Conservation (phyloP, 2,113 vertebrate genomes). For the Rostratula benghalensis region DNA sequence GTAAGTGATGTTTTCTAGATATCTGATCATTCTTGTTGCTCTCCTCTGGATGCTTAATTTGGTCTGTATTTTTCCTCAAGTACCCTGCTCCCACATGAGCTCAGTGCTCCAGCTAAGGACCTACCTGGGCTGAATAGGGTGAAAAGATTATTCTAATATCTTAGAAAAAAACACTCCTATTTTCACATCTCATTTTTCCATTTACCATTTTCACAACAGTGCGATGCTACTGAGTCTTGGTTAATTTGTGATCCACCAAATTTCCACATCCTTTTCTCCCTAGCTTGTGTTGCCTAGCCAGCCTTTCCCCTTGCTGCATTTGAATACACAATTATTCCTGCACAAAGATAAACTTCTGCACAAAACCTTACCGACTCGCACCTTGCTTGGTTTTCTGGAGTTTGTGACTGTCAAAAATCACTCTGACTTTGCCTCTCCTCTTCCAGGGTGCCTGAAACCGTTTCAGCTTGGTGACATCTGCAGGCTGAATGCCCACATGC, state of each 20-base stretch:
- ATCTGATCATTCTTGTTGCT: neutral
- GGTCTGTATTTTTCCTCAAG: neutral
- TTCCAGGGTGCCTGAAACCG: neutral
- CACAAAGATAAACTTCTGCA: neutral
- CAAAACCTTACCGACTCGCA: neutral
- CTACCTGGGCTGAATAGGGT: neutral
- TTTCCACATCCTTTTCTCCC: neutral
- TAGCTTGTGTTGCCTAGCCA: neutral
- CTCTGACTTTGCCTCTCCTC: neutral
- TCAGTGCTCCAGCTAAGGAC: neutral
- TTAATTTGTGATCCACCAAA: neutral
- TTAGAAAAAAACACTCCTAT: neutral
- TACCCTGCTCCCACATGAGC: neutral
- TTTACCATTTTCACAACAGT: neutral
- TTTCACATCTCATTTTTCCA: neutral
- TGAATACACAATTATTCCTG: neutral
- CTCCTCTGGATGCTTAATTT: neutral
- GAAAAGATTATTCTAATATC: neutral
- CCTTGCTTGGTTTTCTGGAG: neutral
- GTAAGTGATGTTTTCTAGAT: neutral
- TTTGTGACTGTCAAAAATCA: neutral
- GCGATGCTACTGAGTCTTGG: neutral
- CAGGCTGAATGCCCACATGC: neutral
- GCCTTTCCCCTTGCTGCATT: neutral
- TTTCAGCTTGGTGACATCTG: slow-evolving; percentile 27